Conservation (phyloP, 2,797 vertebrate species). For the Enteromius paludinosus region DNA sequence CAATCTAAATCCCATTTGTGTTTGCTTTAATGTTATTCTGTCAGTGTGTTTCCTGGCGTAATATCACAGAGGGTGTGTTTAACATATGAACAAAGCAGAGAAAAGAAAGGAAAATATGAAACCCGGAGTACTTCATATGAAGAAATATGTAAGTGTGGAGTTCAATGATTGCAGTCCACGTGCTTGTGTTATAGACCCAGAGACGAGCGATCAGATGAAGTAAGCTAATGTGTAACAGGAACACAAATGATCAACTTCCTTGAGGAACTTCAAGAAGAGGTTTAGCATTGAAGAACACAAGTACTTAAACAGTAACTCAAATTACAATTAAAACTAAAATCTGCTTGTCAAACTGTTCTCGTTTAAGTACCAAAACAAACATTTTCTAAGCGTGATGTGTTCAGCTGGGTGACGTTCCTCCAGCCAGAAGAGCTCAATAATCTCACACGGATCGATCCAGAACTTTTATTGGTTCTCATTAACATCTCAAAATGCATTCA, state of each 20-base stretch:
- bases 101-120: too few species aligned
- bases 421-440: background rate
- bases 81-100: background rate
- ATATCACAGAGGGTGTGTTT: background rate
- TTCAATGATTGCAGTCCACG: too few species aligned
- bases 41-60: background rate
- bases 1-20: background rate
- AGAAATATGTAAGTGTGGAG: too few species aligned
- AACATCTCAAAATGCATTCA: slow-evolving; percentile 99
- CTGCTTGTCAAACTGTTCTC: too few species aligned
- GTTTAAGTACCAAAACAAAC: background rate
- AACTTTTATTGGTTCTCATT: slow-evolving; percentile 98
- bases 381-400: background rate
- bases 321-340: too few species aligned
- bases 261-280: background rate
- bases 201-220: background rate
- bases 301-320: too few species aligned
- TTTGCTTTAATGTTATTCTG: background rate
- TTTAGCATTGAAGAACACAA: too few species aligned
- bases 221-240: too few species aligned
- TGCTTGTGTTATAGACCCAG: background rate
- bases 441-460: slow-evolving; percentile 76
- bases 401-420: background rate
- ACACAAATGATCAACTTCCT: background rate
- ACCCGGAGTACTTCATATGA: too few species aligned